Evolutionary conservation across 2,888 invertebrate genomes (phyloP).

Genomic region (Gnatocerus cornutus): DNA sequence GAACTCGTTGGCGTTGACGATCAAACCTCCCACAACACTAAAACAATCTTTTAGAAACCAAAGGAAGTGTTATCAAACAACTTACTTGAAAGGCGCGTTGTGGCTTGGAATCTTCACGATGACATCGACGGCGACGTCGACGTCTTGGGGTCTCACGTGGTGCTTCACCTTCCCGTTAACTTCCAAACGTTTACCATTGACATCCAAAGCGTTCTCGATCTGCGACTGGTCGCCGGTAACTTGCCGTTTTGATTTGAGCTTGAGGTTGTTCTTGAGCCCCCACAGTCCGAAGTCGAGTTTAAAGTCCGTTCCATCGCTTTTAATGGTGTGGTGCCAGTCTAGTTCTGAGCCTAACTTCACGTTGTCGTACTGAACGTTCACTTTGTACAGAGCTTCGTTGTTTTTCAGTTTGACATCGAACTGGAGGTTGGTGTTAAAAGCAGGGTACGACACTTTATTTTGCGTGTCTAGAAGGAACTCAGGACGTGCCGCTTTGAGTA

Average conservation of each 20-base stretch:
- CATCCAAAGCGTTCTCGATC: slow-evolving; percentile 75
- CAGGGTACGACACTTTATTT: slow-evolving; percentile 75
- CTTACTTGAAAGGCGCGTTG: slow-evolving; percentile 75
- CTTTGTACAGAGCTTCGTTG: slow-evolving; percentile 74
- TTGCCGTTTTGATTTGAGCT: slow-evolving; percentile 75
- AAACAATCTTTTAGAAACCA: neutral
- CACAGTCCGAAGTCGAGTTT: slow-evolving; percentile 75
- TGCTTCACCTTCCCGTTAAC: slow-evolving; percentile 76
- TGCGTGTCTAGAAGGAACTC: slow-evolving; percentile 73
- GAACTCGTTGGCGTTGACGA: slow-evolving; percentile 62
- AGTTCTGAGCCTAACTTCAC: slow-evolving; percentile 74
- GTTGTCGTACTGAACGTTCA: slow-evolving; percentile 75
- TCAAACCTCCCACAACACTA: slow-evolving; percentile 57
- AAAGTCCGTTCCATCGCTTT: slow-evolving; percentile 71
- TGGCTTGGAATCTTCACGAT: slow-evolving; percentile 75
- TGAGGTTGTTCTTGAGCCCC: slow-evolving; percentile 72
- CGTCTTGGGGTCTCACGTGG: slow-evolving; percentile 73
- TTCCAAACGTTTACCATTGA: slow-evolving; percentile 78
- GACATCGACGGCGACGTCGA: slow-evolving; percentile 75
- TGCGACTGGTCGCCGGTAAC: slow-evolving; percentile 76
- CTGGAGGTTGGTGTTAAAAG: slow-evolving; percentile 70
- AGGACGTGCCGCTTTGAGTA: slow-evolving; percentile 60
- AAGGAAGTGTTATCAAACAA: slow-evolving; percentile 54
- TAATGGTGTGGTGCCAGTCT: slow-evolving; percentile 49
- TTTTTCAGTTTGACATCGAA: slow-evolving; percentile 75